phyloP scores from a whole-genome alignment of 2,113 vertebrate genomes.

The Tyto alba region DNA sequence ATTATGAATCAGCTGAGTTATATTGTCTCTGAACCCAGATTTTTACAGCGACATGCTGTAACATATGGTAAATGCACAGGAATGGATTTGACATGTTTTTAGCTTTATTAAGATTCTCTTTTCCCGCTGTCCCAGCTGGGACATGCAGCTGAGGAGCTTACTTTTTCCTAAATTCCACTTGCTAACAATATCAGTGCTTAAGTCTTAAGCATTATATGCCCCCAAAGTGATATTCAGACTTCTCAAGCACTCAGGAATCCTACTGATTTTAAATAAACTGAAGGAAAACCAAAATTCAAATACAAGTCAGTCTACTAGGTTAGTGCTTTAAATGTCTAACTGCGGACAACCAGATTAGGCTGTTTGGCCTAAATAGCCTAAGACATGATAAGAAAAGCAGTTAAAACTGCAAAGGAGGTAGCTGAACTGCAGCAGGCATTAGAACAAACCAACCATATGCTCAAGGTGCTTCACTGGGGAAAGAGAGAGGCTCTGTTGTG shows the following conservation, averaged over 20 bases:
- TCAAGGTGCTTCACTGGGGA: neutral
- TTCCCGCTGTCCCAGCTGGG: neutral
- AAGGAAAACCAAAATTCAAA: neutral
- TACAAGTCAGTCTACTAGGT: neutral
- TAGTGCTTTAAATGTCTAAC: neutral
- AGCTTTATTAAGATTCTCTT: neutral
- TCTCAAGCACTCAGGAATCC: neutral
- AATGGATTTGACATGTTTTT: neutral
- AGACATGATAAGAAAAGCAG: neutral
- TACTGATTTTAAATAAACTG: neutral
- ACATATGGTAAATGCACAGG: accelerated
- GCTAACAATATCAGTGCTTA: neutral
- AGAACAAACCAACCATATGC: neutral
- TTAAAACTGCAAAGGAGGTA: constrained; percentile 29
- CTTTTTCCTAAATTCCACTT: neutral
- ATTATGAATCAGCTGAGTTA: neutral
- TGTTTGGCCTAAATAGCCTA: neutral
- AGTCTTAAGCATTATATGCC: neutral
- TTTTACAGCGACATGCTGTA: neutral
- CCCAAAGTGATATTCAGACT: neutral
- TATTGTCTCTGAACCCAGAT: neutral
- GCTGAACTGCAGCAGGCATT: constrained; percentile 14
- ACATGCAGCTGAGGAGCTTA: neutral
- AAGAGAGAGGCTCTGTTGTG: neutral
- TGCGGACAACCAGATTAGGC: neutral